phyloP scores from a whole-genome alignment of 92 coral and sea anemone species.

The Anthopleura xanthogrammica region DNA sequence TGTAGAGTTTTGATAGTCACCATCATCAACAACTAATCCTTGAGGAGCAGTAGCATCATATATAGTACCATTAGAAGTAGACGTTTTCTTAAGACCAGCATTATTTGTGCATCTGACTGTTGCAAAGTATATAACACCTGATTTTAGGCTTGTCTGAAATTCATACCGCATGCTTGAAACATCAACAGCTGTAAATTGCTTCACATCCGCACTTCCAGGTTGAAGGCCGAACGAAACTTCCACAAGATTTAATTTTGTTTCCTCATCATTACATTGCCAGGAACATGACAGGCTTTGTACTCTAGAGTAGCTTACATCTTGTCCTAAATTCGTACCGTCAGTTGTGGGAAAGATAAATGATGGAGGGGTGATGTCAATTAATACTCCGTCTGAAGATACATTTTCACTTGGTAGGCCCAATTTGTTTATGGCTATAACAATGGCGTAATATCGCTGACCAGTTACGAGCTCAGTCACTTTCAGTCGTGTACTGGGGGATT shows the following conservation, averaged over 20 bases:
- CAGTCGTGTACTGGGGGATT: constrained; percentile 76
- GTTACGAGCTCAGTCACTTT: constrained; percentile 63
- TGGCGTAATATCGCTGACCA: constrained; percentile 78
- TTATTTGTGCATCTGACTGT: constrained; percentile 81
- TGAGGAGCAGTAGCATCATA: constrained; percentile 82
- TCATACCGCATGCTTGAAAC: constrained; percentile 47
- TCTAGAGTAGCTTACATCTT: constrained; percentile 44
- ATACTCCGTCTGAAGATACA: constrained; percentile 79
- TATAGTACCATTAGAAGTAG: constrained; percentile 75
- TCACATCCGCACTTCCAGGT: constrained; percentile 78
- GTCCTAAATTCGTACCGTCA: constrained; percentile 60
- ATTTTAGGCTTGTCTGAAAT: constrained; percentile 34
- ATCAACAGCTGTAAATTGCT: constrained; percentile 50
- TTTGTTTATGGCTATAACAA: constrained; percentile 76
- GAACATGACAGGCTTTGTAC: constrained; percentile 42
- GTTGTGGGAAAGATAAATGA: constrained; percentile 51
- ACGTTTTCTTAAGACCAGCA: constrained; percentile 66
- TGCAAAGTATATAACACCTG: constrained; percentile 85
- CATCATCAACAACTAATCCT: constrained; percentile 50
- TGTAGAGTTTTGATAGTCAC: constrained; percentile 56
- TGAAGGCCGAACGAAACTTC: constrained; percentile 84
- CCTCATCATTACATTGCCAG: constrained; percentile 80
- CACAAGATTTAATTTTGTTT: constrained; percentile 60
- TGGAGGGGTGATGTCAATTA: constrained; percentile 87
- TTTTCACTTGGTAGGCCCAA: constrained; percentile 77